These are phyloP conservation scores for Magallana ariakensis DNA, from an alignment of 1,140 invertebrate genomes.

Conservation along the genomic window DNA sequence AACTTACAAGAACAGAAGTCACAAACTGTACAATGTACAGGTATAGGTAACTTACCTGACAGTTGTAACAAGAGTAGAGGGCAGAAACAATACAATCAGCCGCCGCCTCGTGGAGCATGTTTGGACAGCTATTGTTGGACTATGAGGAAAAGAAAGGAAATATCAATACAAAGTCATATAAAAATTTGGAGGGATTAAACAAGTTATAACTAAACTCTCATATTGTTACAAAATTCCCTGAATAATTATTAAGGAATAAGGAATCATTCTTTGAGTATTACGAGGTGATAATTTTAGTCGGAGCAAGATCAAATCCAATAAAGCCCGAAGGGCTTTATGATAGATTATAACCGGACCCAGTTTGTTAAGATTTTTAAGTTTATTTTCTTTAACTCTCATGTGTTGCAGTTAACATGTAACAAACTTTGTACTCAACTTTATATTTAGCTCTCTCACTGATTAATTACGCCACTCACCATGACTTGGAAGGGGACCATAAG, in stretches of 20 bases:
- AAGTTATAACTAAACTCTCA: background rate
- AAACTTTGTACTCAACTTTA: background rate
- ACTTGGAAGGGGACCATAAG: slow-evolving; percentile 78
- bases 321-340: too few relatives aligned
- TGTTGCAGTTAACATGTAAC: background rate
- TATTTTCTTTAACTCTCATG: background rate
- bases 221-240: background rate
- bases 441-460: background rate
- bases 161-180: too few relatives aligned
- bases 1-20: too few relatives aligned
- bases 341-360: background rate
- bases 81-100: slow-evolving; percentile 94
- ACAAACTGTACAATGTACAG: background rate
- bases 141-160: background rate
- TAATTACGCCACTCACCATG: slow-evolving; percentile 73
- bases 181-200: background rate
- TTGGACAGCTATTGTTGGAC: slow-evolving; percentile 80
- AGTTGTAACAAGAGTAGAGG: slow-evolving; percentile 74
- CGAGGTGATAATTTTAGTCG: background rate
- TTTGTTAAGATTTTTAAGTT: background rate
- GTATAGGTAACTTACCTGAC: slow-evolving; percentile 73
- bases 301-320: too few relatives aligned
- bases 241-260: background rate
- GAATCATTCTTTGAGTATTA: background rate
- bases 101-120: slow-evolving; percentile 92